Conservation (phyloP, 2,113 vertebrate species). For the Beaufortia kweichowensis region DNA sequence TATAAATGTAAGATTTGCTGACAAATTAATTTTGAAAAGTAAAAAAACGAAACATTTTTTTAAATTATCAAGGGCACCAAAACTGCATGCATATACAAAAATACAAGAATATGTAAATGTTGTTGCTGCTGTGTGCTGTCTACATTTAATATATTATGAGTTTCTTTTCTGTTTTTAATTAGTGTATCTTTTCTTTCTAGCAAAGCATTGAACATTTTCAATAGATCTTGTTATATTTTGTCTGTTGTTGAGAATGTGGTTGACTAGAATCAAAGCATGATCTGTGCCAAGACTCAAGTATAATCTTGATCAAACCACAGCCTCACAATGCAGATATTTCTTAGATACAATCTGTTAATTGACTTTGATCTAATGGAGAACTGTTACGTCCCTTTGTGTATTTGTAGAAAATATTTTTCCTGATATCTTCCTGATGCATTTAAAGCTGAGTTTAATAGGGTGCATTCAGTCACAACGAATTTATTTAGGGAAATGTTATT, state of each 20-base stretch:
- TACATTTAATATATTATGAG: neutral
- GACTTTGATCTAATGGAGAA: constrained; percentile 8
- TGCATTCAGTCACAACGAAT: constrained; percentile 43
- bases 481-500: constrained; percentile 44
- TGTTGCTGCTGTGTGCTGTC: too few species aligned
- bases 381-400: neutral
- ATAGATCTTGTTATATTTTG: neutral
- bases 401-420: neutral
- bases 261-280: neutral
- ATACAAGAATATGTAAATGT: too few species aligned
- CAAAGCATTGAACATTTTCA: neutral
- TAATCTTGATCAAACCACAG: neutral
- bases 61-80: too few species aligned
- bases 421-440: neutral
- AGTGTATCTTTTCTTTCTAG: neutral
- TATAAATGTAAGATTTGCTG: too few species aligned
- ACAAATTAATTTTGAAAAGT: too few species aligned
- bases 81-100: too few species aligned
- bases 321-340: constrained; percentile 4
- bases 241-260: constrained; percentile 13
- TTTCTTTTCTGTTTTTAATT: neutral
- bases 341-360: constrained; percentile 17
- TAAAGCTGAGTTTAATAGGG: constrained; percentile 29
- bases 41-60: too few species aligned
- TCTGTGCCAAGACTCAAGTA: neutral